Conservation (phyloP, 2,113 vertebrate genomes). For the Gymnarchus niloticus region DNA sequence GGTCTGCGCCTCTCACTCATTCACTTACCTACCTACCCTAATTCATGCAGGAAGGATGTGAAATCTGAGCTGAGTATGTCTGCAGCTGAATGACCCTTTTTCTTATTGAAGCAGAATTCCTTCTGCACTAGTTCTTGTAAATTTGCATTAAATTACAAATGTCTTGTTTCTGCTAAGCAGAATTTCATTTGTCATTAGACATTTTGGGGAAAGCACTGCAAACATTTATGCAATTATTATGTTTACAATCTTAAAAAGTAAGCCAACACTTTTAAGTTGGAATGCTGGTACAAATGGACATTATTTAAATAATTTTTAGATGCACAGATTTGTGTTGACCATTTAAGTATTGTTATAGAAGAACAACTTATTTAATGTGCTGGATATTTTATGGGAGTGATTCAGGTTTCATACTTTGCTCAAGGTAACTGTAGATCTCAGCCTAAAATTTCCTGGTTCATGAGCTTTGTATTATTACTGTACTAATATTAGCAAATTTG, state of each 20-base stretch:
- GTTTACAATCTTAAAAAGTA: too few species aligned
- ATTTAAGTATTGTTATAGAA: neutral
- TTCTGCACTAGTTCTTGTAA: neutral
- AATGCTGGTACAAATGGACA: neutral
- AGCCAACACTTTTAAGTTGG: neutral
- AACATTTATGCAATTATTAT: too few species aligned
- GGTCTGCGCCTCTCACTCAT: slow-evolving; percentile 52
- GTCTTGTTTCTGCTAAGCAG: too few species aligned
- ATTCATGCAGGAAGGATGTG: neutral
- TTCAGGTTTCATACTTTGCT: neutral
- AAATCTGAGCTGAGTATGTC: neutral
- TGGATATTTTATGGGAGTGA: neutral
- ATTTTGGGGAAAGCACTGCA: too few species aligned
- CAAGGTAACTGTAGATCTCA: neutral
- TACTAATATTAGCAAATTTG: too few species aligned
- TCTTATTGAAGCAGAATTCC: neutral
- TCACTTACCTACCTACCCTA: neutral
- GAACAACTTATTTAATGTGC: neutral
- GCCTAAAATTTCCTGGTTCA: neutral
- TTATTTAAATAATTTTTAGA: neutral
- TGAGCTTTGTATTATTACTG: neutral
- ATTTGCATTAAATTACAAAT: too few species aligned
- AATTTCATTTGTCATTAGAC: too few species aligned
- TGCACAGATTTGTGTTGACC: neutral
- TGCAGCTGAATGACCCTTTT: neutral